A percentile compares a stretch with the other conserved stretches of the same genome.
phyloP scores from a whole-genome alignment of 2,113 vertebrate genomes.

The Campylomormyrus numenius region DNA sequence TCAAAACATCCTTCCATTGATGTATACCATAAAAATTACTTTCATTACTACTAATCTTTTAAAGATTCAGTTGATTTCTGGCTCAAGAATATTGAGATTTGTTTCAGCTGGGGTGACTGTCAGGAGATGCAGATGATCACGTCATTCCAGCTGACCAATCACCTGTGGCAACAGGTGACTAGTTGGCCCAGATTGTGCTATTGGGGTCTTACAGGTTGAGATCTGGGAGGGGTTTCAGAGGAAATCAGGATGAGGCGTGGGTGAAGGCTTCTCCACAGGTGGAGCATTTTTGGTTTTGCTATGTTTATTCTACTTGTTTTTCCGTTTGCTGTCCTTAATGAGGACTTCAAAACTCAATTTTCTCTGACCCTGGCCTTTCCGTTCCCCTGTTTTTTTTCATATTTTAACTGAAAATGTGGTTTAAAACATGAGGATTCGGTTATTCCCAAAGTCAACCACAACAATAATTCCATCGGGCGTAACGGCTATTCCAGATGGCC shows the following conservation, averaged over 20 bases:
- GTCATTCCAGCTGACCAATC: not conserved
- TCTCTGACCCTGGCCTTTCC: not conserved
- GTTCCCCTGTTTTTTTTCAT: not conserved
- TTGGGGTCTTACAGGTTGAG: not conserved
- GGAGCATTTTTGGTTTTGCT: not conserved
- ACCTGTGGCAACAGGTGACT: not conserved
- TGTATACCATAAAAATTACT: not conserved
- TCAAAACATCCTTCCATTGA: conserved; percentile 4
- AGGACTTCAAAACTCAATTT: not conserved
- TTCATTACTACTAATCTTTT: not conserved
- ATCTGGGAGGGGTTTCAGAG: not conserved
- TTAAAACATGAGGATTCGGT: conserved; percentile 94
- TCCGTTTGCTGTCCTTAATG: not conserved
- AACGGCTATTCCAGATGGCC: conserved; percentile 90
- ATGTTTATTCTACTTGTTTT: not conserved
- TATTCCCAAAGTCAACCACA: conserved; percentile 97
- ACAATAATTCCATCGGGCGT: conserved; percentile 94
- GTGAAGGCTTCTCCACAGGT: not conserved
- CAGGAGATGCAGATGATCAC: not conserved
- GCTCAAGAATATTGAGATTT: not conserved
- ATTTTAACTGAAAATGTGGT: not conserved
- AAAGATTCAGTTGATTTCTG: not conserved
- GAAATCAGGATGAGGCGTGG: not conserved
- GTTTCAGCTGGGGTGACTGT: not conserved
- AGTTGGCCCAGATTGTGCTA: not conserved